These are phyloP conservation scores for Monochamus alternatus DNA, from an alignment of 2,888 invertebrate genomes.

Conservation along the genomic window DNA sequence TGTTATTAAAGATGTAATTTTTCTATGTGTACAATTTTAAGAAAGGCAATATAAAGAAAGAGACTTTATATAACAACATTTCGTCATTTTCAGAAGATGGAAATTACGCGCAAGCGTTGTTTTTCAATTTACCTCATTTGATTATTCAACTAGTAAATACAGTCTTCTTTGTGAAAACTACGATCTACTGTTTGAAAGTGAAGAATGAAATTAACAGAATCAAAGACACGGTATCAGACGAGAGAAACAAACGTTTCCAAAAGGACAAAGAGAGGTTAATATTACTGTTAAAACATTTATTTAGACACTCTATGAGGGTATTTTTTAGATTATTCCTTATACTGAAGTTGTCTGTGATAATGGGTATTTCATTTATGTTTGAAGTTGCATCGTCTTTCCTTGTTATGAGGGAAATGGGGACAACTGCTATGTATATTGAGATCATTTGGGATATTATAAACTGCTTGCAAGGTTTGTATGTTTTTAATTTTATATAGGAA, in stretches of 20 bases:
- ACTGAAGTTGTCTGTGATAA: slow-evolving; percentile 83
- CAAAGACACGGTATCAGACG: slow-evolving; percentile 75
- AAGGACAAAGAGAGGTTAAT: slow-evolving; percentile 80
- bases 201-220: slow-evolving; percentile 83
- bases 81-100: slow-evolving; percentile 43
- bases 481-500: no score
- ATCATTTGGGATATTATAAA: slow-evolving; percentile 78
- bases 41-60: no score
- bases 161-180: slow-evolving; percentile 80
- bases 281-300: background rate
- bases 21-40: no score
- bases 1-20: no score
- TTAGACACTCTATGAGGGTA: background rate
- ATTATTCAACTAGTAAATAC: slow-evolving; percentile 78
- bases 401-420: slow-evolving; percentile 72
- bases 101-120: slow-evolving; percentile 59
- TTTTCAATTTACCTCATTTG: slow-evolving; percentile 74
- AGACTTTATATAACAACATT: no score
- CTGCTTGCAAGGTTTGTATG: slow-evolving; percentile 77
- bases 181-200: slow-evolving; percentile 80
- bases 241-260: slow-evolving; percentile 72
- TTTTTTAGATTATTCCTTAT: slow-evolving; percentile 78
- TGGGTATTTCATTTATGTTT: slow-evolving; percentile 84
- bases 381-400: slow-evolving; percentile 78
- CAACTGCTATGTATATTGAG: slow-evolving; percentile 67